phyloP scores from a whole-genome alignment of 2,888 invertebrate species.

The Drosophila picticornis region DNA sequence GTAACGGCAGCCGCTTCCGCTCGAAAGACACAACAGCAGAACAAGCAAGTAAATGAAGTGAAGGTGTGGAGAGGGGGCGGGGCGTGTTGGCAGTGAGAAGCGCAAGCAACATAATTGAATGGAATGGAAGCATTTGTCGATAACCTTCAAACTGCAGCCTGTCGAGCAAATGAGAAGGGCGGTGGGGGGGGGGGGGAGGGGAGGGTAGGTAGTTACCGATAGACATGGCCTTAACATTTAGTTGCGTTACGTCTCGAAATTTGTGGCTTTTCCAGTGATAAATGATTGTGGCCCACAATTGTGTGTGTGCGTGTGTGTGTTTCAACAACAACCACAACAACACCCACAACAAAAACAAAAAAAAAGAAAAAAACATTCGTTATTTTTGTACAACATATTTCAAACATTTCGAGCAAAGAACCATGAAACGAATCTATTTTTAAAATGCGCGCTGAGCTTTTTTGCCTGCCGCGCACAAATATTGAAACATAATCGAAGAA shows the following conservation, averaged over 20 bases:
- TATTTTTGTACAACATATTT: conserved; percentile 79
- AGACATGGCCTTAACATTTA: conserved; percentile 34
- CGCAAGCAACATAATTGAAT: conserved; percentile 65
- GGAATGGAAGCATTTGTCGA: conserved; percentile 49
- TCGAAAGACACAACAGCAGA: conserved; percentile 26
- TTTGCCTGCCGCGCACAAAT: conserved; percentile 69
- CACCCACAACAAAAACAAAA: conserved; percentile 22
- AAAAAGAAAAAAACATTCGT: conserved; percentile 21
- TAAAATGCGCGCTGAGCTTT: conserved; percentile 76
- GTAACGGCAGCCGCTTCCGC: conserved; percentile 71
- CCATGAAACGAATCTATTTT: conserved; percentile 80
- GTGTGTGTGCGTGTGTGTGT: conserved; percentile 9
- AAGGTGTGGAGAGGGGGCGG: neutral
- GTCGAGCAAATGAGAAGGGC: conserved; percentile 3
- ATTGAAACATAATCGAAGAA: conserved; percentile 82
- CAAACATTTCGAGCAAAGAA: conserved; percentile 73
- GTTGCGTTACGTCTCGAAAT: neutral
- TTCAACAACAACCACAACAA: conserved; percentile 11
- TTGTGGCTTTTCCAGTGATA: conserved; percentile 47
- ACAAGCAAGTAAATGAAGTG: conserved; percentile 39
- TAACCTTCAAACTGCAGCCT: conserved; percentile 51
- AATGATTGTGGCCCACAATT: conserved; percentile 45
- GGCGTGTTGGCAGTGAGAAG: neutral
- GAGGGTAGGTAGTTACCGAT: conserved; percentile 18
- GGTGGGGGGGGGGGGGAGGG: neutral